Base-by-base conservation (phyloP, 2,888 invertebrate genomes). In the Blera fallax region DNA sequence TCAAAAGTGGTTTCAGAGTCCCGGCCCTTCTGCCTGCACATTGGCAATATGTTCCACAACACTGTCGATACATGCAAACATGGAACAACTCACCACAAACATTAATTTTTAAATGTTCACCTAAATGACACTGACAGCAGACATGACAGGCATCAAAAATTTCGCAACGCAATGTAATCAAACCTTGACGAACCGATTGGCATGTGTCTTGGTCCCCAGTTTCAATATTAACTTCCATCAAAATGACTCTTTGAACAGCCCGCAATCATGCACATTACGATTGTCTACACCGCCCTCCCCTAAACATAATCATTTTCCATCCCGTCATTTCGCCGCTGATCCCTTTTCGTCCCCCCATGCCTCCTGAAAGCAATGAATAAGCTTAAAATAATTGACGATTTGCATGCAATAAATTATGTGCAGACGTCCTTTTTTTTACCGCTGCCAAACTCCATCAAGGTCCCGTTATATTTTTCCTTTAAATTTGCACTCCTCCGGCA, bases 331-430 rank as follows among this genome's bases (percentile, higher is more conserved):
- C 16, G 37, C n/a, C 11, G 11, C 3, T 34, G 16, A 24, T 14
- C 43, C 4, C 21, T 10, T 21, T n/a, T n/a, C n/a, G n/a, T n/a
- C n/a, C 32, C 14, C 14, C 1, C 43, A 8, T 7, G 34, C 21
- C 29, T n/a, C 21, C 45, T 45, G 43, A 72, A 65, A 72, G 21
- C 64, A 65, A 65, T 60, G 58, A 67, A 67, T 65, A 52, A 54
- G 18, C 62, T 50, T 32, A 78, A 67, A 62, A 48, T 83, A 83
- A 83, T 83, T 83, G 83, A 79, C 18, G 73, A 73, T 73, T 79
- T 73, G 83, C 83, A 83, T 83, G 83, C 79, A 62, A 83, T 54
- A 72, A 64, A 74, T 69, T 79, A 79, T 78, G 60, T 65, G 34
- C 58, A 65, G 43, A 14, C 37, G n/a, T n/a, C 2, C 48, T 37